phyloP scores from a whole-genome alignment of 2,113 vertebrate species.

The Oceanites oceanicus region DNA sequence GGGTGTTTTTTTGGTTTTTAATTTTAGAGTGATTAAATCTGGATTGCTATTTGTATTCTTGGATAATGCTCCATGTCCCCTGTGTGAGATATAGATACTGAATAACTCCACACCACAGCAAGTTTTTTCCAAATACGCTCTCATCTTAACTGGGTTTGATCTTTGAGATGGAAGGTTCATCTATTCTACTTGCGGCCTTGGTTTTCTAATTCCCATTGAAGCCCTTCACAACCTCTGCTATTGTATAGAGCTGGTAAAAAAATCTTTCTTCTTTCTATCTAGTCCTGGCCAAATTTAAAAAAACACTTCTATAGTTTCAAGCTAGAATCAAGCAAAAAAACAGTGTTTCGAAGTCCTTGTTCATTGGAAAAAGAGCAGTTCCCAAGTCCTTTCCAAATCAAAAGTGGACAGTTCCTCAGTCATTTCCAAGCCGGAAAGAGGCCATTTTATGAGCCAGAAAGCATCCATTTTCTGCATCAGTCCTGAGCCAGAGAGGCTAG shows the following conservation, averaged over 20 bases:
- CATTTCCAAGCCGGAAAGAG: conserved; percentile 30
- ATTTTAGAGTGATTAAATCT: neutral
- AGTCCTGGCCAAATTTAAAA: neutral
- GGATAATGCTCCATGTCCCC: neutral
- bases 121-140: neutral
- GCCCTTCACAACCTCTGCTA: neutral
- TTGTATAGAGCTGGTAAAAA: neutral
- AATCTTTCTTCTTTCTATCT: neutral
- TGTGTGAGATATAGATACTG: neutral
- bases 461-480: conserved; percentile 62
- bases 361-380: neutral
- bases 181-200: neutral
- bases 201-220: neutral
- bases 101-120: neutral
- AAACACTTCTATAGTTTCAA: neutral
- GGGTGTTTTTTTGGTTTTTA: neutral
- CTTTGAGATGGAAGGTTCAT: neutral
- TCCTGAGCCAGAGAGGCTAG: conserved; percentile 34
- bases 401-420: conserved; percentile 35
- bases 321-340: neutral
- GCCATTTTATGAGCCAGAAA: conserved; percentile 59
- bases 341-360: neutral
- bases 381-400: neutral
- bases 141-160: neutral
- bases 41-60: neutral